These are phyloP conservation scores for Cataglyphis rosenhaueri DNA, from an alignment of 2,888 invertebrate genomes.

Conservation along the genomic window DNA sequence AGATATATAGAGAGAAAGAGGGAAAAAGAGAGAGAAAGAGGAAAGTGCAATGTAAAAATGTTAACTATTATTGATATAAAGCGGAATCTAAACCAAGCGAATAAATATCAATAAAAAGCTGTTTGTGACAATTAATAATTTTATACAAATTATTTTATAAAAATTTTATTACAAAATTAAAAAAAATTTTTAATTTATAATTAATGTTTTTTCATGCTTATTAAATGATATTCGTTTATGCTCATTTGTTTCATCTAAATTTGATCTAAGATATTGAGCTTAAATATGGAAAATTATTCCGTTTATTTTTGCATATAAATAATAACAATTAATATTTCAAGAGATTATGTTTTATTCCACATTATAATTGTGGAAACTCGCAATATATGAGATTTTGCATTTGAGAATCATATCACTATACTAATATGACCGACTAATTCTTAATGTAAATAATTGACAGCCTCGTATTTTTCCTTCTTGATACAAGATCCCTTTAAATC, in stretches of 20 bases:
- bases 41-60: no score
- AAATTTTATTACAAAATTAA: not conserved
- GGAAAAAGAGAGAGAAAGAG: no score
- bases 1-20: no score
- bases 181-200: not conserved
- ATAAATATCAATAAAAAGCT: not conserved
- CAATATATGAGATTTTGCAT: not conserved
- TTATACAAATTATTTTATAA: not conserved
- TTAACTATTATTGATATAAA: not conserved
- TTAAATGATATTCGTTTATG: not conserved
- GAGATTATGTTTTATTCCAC: not conserved
- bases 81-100: not conserved
- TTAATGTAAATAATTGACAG: not conserved
- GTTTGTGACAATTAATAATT: not conserved
- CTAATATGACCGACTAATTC: not conserved
- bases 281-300: not conserved
- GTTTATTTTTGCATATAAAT: not conserved
- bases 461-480: not conserved
- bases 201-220: not conserved
- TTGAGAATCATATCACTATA: conserved; percentile 21
- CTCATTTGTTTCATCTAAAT: not conserved
- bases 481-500: conserved; percentile 17
- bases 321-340: not conserved
- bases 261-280: not conserved
- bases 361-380: not conserved